Percentiles rank a stretch among this genome's conserved stretches.
Evolutionary conservation across 1,140 invertebrate species (phyloP).

Genomic region (Heliconius melpomene): DNA sequence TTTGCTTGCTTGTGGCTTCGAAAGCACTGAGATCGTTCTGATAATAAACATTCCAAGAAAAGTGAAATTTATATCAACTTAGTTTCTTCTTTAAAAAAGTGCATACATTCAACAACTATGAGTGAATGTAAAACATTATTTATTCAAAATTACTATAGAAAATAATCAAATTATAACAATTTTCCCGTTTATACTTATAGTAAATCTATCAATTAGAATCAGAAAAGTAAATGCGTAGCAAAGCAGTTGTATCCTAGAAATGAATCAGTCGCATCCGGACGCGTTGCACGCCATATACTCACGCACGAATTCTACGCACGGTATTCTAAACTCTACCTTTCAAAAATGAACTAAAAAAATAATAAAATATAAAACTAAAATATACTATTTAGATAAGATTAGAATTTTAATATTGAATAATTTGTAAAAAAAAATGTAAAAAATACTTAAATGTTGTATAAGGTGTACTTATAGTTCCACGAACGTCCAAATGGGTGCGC

Average conservation of each 20-base stretch:
- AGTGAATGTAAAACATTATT: background rate
- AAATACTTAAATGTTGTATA: background rate
- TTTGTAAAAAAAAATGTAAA: background rate
- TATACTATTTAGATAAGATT: background rate
- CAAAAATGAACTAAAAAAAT: no score
- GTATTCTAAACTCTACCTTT: no score
- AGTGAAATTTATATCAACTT: slow-evolving; percentile 13
- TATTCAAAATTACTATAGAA: background rate
- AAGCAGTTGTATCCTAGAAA: slow-evolving; percentile 56
- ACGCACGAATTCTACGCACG: slow-evolving; percentile 18
- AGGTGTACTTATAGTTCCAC: background rate
- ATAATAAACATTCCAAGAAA: slow-evolving; percentile 16
- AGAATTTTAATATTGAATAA: background rate
- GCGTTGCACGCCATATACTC: slow-evolving; percentile 48
- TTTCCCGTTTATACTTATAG: background rate
- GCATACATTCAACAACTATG: background rate
- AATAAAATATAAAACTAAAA: background rate
- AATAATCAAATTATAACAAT: background rate
- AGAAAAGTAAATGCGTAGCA: slow-evolving; percentile 36
- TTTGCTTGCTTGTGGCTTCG: slow-evolving; percentile 19
- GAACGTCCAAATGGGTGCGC: slow-evolving; percentile 20
- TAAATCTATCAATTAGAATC: slow-evolving; percentile 16
- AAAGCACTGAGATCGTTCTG: slow-evolving; percentile 13
- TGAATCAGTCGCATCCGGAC: slow-evolving; percentile 53
- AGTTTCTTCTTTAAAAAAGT: background rate